Evolutionary conservation across 2,888 invertebrate genomes (phyloP).

Genomic region (Hydrotaea diabolus): DNA sequence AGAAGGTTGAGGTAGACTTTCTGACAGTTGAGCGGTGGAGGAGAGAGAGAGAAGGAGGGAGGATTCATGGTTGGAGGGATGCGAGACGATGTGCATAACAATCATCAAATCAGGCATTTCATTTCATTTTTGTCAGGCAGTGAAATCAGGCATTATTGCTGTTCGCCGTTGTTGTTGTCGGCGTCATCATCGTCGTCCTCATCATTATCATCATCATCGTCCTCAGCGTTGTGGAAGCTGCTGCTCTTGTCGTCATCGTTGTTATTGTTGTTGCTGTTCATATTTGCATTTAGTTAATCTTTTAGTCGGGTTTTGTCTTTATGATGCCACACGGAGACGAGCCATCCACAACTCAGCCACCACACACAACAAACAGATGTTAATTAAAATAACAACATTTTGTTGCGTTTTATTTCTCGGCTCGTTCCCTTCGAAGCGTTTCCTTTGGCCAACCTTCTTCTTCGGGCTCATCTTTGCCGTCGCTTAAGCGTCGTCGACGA

Average conservation of each 20-base stretch:
- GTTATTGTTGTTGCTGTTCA: conserved; percentile 24
- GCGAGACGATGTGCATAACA: conserved; percentile 18
- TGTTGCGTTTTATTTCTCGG: background rate
- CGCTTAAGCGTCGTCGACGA: background rate
- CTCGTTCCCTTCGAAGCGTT: background rate
- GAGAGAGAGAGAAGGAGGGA: background rate
- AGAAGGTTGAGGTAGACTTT: conserved; percentile 3
- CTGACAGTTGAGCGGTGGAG: background rate
- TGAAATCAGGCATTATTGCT: conserved; percentile 25
- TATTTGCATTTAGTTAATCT: conserved; percentile 61
- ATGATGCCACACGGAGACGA: conserved; percentile 32
- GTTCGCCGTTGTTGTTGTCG: background rate
- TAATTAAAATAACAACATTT: conserved; percentile 52
- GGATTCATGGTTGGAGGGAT: background rate
- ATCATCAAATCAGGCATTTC: conserved; percentile 57
- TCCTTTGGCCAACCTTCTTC: background rate
- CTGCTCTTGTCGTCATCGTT: background rate
- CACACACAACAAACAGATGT: conserved; percentile 46
- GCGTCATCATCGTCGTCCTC: background rate
- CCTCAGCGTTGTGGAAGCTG: background rate
- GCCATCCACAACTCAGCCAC: background rate
- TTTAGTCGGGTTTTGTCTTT: conserved; percentile 52
- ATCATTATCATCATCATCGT: background rate
- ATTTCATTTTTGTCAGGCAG: conserved; percentile 40
- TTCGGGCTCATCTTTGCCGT: background rate